Evolutionary conservation across 2,113 vertebrate genomes (phyloP), one percentile per base, ranked within the genome.

Genomic region (Thamnophis sirtalis): DNA sequence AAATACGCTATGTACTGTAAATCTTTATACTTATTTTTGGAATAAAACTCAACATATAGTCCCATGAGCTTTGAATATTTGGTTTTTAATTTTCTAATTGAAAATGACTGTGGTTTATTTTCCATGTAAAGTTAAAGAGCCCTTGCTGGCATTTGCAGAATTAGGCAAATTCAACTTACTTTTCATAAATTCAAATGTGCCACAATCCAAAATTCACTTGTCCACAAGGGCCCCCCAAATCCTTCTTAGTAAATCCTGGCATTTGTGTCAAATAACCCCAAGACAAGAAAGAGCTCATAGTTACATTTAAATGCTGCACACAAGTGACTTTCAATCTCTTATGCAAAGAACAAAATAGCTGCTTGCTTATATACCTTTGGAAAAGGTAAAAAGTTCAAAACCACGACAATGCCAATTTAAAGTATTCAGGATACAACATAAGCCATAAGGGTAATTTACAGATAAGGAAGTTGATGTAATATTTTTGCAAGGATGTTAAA

Each of bases 181-280:
- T 63, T 63, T 26, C 60, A n/a, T 13, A 63, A 28, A 11, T 85
- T 26, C 19, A 58, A 17, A 53, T 54, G 54, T 55, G 53, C 73
- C 43, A 48, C 93, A 94, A 91, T 91, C 73, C 33, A 58, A 1
- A 7, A 94, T 68, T 38, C n/a, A 21, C 13, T 22, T 94, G 93
- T 91, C 96, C 96, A 96, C 94, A 95, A 87, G 96, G 88, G 96
- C 96, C 96, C 94, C 95, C 96, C 96, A 96, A 84, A 93, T 58
- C 55, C 93, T 93, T 90, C 95, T 93, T 90, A 93, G 87, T 95
- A 91, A 95, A 95, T 87, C 84, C 17, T 0, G 87, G 2, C 85
- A 0, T 1, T 5, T 73, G 56, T 92, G 60, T 22, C 53, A 1
- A 22, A n/a, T 22, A 2, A 21, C 38, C 9, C 33, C 1, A n/a